Conservation (phyloP, 2,797 vertebrate genomes). For the Poeciliopsis presidionis region DNA sequence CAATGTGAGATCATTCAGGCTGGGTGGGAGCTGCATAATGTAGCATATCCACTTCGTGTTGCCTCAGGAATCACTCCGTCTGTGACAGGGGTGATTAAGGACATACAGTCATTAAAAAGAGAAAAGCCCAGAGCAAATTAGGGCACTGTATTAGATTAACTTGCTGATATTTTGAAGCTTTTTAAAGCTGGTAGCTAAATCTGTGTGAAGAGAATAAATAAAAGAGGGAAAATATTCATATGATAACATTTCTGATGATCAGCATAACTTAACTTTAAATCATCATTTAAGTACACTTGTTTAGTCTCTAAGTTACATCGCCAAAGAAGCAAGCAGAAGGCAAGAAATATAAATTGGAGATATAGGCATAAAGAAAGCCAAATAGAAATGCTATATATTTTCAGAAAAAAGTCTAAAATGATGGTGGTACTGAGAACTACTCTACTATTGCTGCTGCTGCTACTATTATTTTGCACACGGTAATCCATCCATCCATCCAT, state of each 20-base stretch:
- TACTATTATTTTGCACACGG: background rate
- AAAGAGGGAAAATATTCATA: conserved; percentile 4
- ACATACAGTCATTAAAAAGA: conserved; percentile 57
- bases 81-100: conserved; percentile 64
- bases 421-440: background rate
- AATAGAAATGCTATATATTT: background rate
- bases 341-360: background rate
- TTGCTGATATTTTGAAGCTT: conserved; percentile 54
- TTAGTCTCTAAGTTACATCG: background rate
- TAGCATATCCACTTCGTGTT: conserved; percentile 56
- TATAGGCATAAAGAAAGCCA: background rate
- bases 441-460: background rate
- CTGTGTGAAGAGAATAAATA: conserved; percentile 7
- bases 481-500: background rate
- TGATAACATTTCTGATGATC: background rate
- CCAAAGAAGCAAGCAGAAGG: background rate
- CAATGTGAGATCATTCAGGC: conserved; percentile 52
- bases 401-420: background rate
- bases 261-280: background rate
- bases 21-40: conserved; percentile 60
- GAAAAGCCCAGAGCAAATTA: conserved; percentile 38
- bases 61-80: conserved; percentile 38
- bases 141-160: conserved; percentile 30
- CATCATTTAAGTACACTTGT: background rate
- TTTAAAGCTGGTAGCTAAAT: conserved; percentile 33